Percentiles rank a stretch among this genome's conserved stretches.
These are phyloP conservation scores for Leptinotarsa juncta DNA, from an alignment of 2,888 invertebrate species.

Conservation along the genomic window DNA sequence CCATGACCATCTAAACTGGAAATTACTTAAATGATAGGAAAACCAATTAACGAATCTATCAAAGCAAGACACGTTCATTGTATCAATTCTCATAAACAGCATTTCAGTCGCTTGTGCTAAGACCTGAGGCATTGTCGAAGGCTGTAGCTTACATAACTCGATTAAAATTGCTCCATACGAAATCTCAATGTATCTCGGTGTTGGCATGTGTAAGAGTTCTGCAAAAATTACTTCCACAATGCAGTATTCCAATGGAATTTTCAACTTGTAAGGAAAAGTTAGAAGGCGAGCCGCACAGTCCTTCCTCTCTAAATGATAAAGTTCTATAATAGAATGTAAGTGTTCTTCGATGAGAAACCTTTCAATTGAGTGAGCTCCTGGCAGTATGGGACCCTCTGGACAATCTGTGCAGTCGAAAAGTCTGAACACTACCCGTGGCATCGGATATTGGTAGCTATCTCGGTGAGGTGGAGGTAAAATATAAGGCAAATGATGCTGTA, in stretches of 20 bases:
- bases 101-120: slow-evolving; percentile 98
- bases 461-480: slow-evolving; percentile 94
- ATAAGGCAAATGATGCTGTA: slow-evolving; percentile 93
- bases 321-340: slow-evolving; percentile 91
- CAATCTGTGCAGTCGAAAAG: slow-evolving; percentile 99
- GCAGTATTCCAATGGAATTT: slow-evolving; percentile 97
- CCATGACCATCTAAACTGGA: slow-evolving; percentile 99
- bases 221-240: slow-evolving; percentile 97
- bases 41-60: slow-evolving; percentile 99
- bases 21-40: slow-evolving; percentile 95
- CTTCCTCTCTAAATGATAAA: slow-evolving; percentile 89
- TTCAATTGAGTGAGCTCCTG: slow-evolving; percentile 97
- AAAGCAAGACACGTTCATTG: slow-evolving; percentile 97
- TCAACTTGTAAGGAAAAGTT: slow-evolving; percentile 91
- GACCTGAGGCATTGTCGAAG: slow-evolving; percentile 96
- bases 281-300: slow-evolving; percentile 94
- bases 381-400: slow-evolving; percentile 90
- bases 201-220: slow-evolving; percentile 92
- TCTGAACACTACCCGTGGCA: slow-evolving; percentile 91
- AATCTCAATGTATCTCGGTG: slow-evolving; percentile 89
- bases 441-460: slow-evolving; percentile 89
- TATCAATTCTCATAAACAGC: slow-evolving; percentile 93
- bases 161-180: slow-evolving; percentile 95
- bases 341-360: slow-evolving; percentile 98
- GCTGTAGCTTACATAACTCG: slow-evolving; percentile 96